Conservation (phyloP, 2,113 vertebrate genomes). For the Toxotes jaculatrix region DNA sequence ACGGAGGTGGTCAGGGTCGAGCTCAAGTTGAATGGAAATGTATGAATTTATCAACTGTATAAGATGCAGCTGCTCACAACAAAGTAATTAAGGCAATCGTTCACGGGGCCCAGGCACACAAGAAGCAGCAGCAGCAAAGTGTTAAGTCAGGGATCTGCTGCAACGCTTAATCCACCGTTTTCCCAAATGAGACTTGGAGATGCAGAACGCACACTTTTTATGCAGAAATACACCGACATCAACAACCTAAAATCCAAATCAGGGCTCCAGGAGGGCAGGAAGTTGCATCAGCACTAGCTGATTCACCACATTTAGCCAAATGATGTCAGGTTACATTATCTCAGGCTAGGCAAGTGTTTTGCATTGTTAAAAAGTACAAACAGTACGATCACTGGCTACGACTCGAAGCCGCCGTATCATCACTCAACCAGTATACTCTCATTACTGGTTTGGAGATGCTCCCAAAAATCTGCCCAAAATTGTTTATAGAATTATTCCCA, state of each 20-base stretch:
- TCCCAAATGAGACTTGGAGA: background rate
- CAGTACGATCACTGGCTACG: background rate
- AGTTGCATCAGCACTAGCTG: background rate
- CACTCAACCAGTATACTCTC: background rate
- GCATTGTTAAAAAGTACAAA: background rate
- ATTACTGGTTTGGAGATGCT: background rate
- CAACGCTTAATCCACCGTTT: background rate
- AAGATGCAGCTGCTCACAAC: slow-evolving; percentile 42
- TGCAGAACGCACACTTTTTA: background rate
- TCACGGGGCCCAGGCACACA: background rate
- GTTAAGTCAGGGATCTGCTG: background rate
- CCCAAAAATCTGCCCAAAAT: background rate
- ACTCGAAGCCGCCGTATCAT: background rate
- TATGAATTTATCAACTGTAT: slow-evolving; percentile 21
- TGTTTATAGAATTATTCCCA: background rate
- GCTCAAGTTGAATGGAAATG: slow-evolving; percentile 35
- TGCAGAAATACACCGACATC: rapidly evolving
- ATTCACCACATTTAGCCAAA: background rate
- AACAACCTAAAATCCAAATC: background rate
- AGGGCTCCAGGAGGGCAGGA: background rate
- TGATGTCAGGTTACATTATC: background rate
- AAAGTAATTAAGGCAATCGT: background rate
- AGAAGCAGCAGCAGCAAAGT: background rate
- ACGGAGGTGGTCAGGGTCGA: slow-evolving; percentile 15
- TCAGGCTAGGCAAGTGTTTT: background rate